Evolutionary conservation across 1,140 invertebrate genomes (phyloP).

Genomic region (Drosophila sp.): DNA sequence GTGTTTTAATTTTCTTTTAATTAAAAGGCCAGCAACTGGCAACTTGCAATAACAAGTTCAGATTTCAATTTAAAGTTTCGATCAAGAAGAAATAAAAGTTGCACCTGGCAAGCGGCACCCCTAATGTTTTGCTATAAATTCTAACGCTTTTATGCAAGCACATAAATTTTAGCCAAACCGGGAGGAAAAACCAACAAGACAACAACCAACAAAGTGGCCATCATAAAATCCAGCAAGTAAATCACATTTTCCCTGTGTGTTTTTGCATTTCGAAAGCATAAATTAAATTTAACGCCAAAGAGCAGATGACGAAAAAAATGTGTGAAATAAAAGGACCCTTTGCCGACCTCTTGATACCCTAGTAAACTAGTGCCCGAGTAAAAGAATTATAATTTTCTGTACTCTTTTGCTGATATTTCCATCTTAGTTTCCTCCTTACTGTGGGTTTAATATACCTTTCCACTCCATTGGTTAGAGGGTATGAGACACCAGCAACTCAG

Average conservation of each 20-base stretch:
- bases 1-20: conserved; percentile 22
- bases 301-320: conserved; percentile 26
- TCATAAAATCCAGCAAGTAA: conserved; percentile 57
- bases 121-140: conserved; percentile 67
- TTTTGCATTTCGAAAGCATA: conserved; percentile 60
- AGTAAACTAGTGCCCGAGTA: too few species aligned
- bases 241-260: conserved; percentile 64
- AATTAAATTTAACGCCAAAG: conserved; percentile 67
- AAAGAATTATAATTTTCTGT: too few species aligned
- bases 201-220: conserved; percentile 38
- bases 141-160: conserved; percentile 54
- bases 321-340: background rate
- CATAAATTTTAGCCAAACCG: conserved; percentile 58
- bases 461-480: background rate
- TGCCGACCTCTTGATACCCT: background rate
- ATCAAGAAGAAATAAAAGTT: background rate
- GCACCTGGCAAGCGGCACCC: background rate
- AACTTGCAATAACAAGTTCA: conserved; percentile 3
- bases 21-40: conserved; percentile 14
- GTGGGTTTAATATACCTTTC: background rate
- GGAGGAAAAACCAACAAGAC: conserved; percentile 10
- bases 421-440: too few species aligned
- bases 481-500: background rate
- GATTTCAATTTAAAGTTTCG: conserved; percentile 16
- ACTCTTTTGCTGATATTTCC: too few species aligned